Percentiles rank a stretch among this genome's conserved stretches.
Evolutionary conservation across 1,140 invertebrate genomes (phyloP).

Genomic region (Drosophila pandora): DNA sequence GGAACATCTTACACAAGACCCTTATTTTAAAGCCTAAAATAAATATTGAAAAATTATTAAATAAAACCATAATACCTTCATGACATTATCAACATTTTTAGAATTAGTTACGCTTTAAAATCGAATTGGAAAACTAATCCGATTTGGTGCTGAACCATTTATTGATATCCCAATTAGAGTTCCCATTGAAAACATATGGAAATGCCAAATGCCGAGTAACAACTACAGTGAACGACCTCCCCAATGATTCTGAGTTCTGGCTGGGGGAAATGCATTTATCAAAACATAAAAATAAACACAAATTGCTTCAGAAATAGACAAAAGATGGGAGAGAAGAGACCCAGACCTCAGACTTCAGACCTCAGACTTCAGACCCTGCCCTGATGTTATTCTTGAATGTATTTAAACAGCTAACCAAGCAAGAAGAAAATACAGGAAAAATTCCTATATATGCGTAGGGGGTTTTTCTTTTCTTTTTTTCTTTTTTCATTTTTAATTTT

Average conservation of each 20-base stretch:
- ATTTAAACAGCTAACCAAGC: constrained; percentile 75
- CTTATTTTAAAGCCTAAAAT: too few relatives aligned
- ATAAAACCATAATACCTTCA: neutral
- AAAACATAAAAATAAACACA: constrained; percentile 82
- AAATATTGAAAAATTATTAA: too few relatives aligned
- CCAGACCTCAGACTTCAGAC: neutral
- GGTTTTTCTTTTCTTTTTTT: neutral
- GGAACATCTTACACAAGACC: neutral
- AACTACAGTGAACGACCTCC: constrained; percentile 69
- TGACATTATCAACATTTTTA: neutral
- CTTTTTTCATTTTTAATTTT: neutral
- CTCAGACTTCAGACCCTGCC: too few relatives aligned
- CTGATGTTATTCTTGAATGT: constrained; percentile 27
- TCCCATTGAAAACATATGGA: constrained; percentile 34
- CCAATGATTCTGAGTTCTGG: constrained; percentile 31
- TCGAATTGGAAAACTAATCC: constrained; percentile 31
- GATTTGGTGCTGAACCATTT: constrained; percentile 33
- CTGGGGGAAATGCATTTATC: constrained; percentile 75
- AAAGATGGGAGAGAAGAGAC: constrained; percentile 23
- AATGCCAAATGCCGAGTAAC: constrained; percentile 2
- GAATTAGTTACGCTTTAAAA: constrained; percentile 10
- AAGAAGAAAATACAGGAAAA: constrained; percentile 26
- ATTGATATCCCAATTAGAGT: constrained; percentile 53
- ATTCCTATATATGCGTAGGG: constrained; percentile 72
- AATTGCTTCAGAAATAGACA: constrained; percentile 78